Percentiles rank a stretch among this genome's conserved stretches.
Conservation (phyloP, 2,888 invertebrate genomes). For the Cantharis flavilabris region DNA sequence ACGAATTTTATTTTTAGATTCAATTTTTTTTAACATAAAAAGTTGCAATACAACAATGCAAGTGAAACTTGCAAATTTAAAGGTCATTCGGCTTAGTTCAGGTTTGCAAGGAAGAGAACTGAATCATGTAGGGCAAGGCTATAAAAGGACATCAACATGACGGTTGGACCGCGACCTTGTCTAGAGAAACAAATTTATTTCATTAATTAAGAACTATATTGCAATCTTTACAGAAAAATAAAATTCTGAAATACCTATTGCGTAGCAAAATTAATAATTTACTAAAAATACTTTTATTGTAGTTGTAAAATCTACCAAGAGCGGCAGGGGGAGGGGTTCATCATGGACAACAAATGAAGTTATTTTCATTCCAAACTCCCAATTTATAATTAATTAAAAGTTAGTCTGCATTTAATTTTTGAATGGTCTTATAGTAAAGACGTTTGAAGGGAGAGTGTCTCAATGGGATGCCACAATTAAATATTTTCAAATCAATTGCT, state of each 20-base stretch:
- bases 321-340: not conserved
- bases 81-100: not conserved
- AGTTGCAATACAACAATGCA: not conserved
- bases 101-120: not conserved
- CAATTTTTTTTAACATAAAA: not conserved
- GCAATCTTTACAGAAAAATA: not conserved
- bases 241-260: not conserved
- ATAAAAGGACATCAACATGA: conserved; percentile 22
- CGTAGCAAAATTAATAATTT: not conserved
- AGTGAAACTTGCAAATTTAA: not conserved
- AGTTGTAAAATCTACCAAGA: not conserved
- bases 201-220: conserved; percentile 6
- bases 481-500: not conserved
- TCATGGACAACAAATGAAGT: too few species aligned
- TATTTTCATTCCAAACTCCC: too few species aligned
- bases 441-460: not conserved
- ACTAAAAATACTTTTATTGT: not conserved
- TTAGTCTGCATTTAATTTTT: not conserved
- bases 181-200: conserved; percentile 10
- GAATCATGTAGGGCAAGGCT: conserved; percentile 24
- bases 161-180: conserved; percentile 24
- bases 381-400: too few species aligned
- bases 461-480: not conserved
- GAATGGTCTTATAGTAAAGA: not conserved
- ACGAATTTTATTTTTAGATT: not conserved